Conservation (phyloP, 2,888 invertebrate genomes). For the Stenurella melanura region DNA sequence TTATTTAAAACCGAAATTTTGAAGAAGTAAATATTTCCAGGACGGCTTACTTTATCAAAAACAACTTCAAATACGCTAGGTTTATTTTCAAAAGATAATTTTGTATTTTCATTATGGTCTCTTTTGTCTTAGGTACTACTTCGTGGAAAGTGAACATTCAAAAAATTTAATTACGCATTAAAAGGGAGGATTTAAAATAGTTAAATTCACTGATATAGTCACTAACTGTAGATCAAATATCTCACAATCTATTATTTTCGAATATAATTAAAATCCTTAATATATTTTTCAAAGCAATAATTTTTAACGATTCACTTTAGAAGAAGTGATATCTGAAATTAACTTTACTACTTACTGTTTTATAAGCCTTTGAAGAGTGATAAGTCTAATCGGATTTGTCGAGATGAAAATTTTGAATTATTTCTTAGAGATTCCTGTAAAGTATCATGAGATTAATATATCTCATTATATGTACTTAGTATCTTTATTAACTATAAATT, state of each 20-base stretch:
- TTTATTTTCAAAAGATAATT: too few species aligned
- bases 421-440: constrained; percentile 27
- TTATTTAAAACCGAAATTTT: too few species aligned
- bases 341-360: not conserved
- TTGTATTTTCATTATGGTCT: too few species aligned
- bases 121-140: too few species aligned
- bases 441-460: constrained; percentile 33
- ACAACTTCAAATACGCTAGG: too few species aligned
- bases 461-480: constrained; percentile 41
- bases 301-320: constrained; percentile 1
- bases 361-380: constrained; percentile 15
- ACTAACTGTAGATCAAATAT: too few species aligned
- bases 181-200: too few species aligned
- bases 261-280: not conserved
- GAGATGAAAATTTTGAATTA: constrained; percentile 23
- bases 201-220: too few species aligned
- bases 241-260: not conserved
- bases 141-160: too few species aligned
- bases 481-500: constrained; percentile 47
- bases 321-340: not conserved
- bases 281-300: not conserved
- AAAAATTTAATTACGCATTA: too few species aligned
- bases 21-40: too few species aligned
- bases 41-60: too few species aligned
- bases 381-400: constrained; percentile 27